Percentiles rank a stretch among this genome's conserved stretches.
Conservation (phyloP, 2,888 invertebrate species). For the Archips crataeganus region DNA sequence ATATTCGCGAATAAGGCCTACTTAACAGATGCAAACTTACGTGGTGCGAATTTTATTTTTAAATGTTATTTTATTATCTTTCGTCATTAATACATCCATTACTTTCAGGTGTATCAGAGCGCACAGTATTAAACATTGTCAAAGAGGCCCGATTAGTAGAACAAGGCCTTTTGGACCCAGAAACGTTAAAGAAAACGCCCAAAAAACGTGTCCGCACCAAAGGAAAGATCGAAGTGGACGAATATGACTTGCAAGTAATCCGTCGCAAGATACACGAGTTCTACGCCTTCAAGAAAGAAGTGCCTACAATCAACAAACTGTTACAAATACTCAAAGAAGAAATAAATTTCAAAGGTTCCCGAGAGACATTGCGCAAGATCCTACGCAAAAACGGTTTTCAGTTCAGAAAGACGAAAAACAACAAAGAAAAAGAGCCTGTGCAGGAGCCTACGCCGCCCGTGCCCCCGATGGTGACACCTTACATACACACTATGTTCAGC, state of each 20-base stretch:
- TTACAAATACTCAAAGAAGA: slow-evolving; percentile 78
- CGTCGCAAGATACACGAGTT: slow-evolving; percentile 80
- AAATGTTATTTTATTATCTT: neutral
- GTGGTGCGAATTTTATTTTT: neutral
- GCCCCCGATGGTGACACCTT: slow-evolving; percentile 75
- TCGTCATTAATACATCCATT: neutral
- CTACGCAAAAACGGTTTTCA: slow-evolving; percentile 80
- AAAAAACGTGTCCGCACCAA: slow-evolving; percentile 78
- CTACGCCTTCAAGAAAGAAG: slow-evolving; percentile 80
- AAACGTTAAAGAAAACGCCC: slow-evolving; percentile 73
- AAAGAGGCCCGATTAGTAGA: slow-evolving; percentile 79
- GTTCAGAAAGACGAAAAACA: slow-evolving; percentile 79
- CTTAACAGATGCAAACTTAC: no score
- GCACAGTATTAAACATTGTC: slow-evolving; percentile 77
- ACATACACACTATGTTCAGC: slow-evolving; percentile 78
- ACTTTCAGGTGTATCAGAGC: slow-evolving; percentile 76
- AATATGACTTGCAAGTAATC: slow-evolving; percentile 78
- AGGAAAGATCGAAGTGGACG: slow-evolving; percentile 79
- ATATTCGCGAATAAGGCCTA: no score
- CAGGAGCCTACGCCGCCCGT: slow-evolving; percentile 66
- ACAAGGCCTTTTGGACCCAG: slow-evolving; percentile 78
- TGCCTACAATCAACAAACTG: slow-evolving; percentile 78
- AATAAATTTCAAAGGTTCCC: slow-evolving; percentile 78
- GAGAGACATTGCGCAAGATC: slow-evolving; percentile 78
- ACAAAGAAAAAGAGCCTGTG: slow-evolving; percentile 72